Evolutionary conservation across 2,113 vertebrate species (phyloP), one percentile per base, ranked within the genome.

Genomic region (Mugil cephalus): DNA sequence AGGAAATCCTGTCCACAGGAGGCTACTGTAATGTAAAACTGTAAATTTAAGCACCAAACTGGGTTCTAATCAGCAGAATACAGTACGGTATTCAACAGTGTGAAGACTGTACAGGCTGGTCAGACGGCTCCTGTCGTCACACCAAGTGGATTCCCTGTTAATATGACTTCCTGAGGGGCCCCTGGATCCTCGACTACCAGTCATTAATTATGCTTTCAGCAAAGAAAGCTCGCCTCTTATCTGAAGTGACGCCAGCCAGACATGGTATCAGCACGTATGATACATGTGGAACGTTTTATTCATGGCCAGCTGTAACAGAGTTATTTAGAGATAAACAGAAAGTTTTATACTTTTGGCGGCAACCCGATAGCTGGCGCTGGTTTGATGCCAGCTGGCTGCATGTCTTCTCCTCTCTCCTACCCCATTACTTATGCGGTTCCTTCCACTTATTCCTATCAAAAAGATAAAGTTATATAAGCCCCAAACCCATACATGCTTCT

Each of bases 151-250:
- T 77, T 87, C 75, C 56, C 18, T 53, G 55, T 73, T 76, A 72
- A 65, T 62, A 79, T 73, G 75, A 84, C 75, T 88, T 91, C 85
- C 87, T 79, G n/a, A 66, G 70, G 52, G 81, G 63, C 74, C 72
- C 63, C 52, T 53, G 42, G 64, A 78, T 13, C 43, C 40, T 60
- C 45, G 11, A 74, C 43, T 67, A 58, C 47, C 51, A 48, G 17
- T 35, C 69, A 67, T 30, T 60, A 73, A 48, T 63, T 24, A 61
- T 52, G 67, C 60, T 56, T 69, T 54, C 48, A 55, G 52, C 18
- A 59, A 5, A 38, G 55, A 36, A 35, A 68, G 42, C 43, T 24
- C 66, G 51, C 39, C 19, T 43, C 8, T 9, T 48, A 65, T 77
- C 12, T 74, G 17, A 73, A 48, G 61, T 12, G 63, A 52, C 51